A percentile compares a stretch with the other conserved stretches of the same genome.
phyloP scores from a whole-genome alignment of 2,113 vertebrate species.

The Promerops cafer region DNA sequence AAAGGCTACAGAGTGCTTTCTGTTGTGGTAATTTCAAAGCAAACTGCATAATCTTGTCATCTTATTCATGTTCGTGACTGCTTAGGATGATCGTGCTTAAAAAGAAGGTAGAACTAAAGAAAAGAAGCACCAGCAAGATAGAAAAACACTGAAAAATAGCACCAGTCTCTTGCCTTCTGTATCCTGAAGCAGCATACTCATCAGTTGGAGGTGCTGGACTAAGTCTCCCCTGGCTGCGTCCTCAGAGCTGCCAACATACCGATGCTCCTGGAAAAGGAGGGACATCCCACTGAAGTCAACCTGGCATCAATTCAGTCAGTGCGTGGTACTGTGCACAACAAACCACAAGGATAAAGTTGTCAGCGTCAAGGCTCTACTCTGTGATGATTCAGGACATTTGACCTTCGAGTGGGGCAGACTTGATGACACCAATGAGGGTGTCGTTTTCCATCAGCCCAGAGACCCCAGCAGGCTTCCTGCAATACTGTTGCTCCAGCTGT shows the following conservation, averaged over 20 bases:
- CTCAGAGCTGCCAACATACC: neutral
- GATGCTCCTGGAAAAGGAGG: neutral
- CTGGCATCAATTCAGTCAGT: neutral
- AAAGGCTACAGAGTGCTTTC: neutral
- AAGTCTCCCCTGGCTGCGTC: neutral
- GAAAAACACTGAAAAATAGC: neutral
- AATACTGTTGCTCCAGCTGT: neutral
- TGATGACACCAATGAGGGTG: neutral
- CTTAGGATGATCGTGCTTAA: neutral
- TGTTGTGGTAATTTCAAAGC: neutral
- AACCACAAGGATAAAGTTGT: neutral
- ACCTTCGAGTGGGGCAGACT: accelerated
- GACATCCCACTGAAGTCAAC: neutral
- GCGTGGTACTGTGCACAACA: neutral
- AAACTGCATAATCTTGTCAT: neutral
- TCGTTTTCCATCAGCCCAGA: neutral
- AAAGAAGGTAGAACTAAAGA: neutral
- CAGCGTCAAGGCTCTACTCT: neutral
- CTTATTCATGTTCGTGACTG: neutral
- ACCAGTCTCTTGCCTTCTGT: neutral
- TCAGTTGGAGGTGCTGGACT: accelerated
- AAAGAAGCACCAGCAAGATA: neutral
- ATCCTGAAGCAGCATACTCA: neutral
- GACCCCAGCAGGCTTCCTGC: neutral
- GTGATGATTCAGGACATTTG: neutral